Evolutionary conservation across 2,888 invertebrate genomes (phyloP).

Genomic region (Arge pagana): DNA sequence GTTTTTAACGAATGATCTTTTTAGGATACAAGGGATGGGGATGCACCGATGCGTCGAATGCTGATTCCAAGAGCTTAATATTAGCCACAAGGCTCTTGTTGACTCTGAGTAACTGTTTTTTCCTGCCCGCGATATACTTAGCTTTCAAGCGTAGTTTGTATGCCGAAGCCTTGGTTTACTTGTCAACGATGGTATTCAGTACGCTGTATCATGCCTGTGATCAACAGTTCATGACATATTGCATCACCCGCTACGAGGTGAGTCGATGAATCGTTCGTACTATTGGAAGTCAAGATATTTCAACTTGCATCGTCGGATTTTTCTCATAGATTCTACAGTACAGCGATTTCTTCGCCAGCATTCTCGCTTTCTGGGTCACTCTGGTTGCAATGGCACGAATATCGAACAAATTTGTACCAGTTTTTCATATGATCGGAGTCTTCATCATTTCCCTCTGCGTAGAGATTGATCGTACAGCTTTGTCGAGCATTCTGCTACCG

Average conservation of each 20-base stretch:
- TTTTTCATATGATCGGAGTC: constrained; percentile 62
- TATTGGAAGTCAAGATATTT: neutral
- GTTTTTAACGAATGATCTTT: too few relatives aligned
- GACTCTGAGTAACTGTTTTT: constrained; percentile 65
- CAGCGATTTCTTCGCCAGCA: constrained; percentile 65
- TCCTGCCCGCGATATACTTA: constrained; percentile 63
- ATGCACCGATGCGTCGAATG: constrained; percentile 62
- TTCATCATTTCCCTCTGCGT: constrained; percentile 62
- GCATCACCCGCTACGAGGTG: constrained; percentile 57
- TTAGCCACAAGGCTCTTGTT: constrained; percentile 58
- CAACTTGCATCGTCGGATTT: neutral
- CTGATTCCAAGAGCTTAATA: constrained; percentile 51
- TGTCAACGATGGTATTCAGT: constrained; percentile 65
- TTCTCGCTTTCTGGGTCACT: constrained; percentile 66
- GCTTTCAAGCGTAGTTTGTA: constrained; percentile 60
- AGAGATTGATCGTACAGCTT: constrained; percentile 60
- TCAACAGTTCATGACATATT: constrained; percentile 58
- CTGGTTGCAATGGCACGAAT: constrained; percentile 62
- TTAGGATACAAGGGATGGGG: constrained; percentile 65
- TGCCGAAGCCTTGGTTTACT: constrained; percentile 64
- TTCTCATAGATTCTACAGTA: constrained; percentile 60
- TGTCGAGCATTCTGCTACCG: constrained; percentile 61
- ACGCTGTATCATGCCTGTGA: constrained; percentile 68
- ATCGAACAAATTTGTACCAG: constrained; percentile 53
- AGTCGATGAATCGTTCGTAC: constrained; percentile 16